Conservation (phyloP, 64 coral and sea anemone species). For the Montipora foliosa region DNA sequence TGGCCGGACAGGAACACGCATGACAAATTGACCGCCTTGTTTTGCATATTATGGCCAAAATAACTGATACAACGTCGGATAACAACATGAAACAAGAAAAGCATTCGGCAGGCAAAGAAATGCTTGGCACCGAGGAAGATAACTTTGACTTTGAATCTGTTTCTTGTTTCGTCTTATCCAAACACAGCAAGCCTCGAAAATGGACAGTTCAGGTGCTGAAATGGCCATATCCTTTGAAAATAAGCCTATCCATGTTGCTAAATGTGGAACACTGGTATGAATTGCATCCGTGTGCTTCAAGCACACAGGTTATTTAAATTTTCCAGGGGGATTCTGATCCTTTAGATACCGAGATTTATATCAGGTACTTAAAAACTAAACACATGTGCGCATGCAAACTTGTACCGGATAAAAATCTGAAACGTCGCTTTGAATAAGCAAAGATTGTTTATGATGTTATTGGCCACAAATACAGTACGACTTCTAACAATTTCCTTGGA, state of each 20-base stretch:
- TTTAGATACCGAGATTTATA: too few relatives aligned
- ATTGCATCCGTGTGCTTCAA: not conserved
- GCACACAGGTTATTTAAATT: not conserved
- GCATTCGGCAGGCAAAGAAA: not conserved
- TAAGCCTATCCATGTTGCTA: not conserved
- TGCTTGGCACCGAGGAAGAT: not conserved
- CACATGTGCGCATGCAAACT: too few relatives aligned
- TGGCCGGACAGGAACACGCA: too few relatives aligned
- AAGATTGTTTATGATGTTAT: not conserved
- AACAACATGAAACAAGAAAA: not conserved
- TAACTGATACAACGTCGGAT: not conserved
- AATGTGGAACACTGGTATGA: not conserved
- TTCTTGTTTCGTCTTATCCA: slow-evolving; percentile 81
- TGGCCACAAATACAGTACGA: not conserved
- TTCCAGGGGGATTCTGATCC: too few relatives aligned
- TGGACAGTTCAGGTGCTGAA: slow-evolving; percentile 83
- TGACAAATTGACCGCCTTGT: not conserved
- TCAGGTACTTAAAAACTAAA: too few relatives aligned
- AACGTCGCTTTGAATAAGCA: too few relatives aligned
- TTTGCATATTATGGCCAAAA: not conserved
- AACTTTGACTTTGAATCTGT: slow-evolving; percentile 65
- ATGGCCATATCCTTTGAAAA: slow-evolving; percentile 92
- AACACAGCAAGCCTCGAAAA: slow-evolving; percentile 61
- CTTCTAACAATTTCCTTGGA: not conserved
- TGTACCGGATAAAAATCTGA: too few relatives aligned